These are phyloP conservation scores for Bursaphelenchus mucronatus DNA, from an alignment of 1,140 invertebrate species.

Conservation along the genomic window DNA sequence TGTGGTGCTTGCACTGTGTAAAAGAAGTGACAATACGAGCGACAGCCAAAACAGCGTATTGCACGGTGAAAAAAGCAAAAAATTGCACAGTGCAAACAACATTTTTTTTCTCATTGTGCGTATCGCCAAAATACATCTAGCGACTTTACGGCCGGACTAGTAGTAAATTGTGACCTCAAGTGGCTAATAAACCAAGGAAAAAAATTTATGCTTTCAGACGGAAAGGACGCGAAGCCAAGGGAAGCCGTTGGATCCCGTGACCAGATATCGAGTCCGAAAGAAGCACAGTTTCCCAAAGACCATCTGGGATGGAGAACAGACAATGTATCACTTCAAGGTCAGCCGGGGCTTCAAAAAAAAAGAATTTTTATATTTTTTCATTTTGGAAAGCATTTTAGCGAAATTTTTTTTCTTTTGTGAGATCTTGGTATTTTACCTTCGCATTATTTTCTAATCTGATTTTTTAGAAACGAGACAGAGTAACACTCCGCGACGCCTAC, in stretches of 20 bases:
- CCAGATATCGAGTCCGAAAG: slow-evolving; percentile 88
- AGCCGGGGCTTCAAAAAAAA: neutral
- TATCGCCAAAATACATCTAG: too few species aligned
- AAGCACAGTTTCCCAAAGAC: slow-evolving; percentile 93
- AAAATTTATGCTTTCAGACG: too few species aligned
- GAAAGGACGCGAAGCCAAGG: slow-evolving; percentile 80
- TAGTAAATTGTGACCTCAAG: too few species aligned
- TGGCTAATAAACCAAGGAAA: too few species aligned
- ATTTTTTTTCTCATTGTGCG: neutral
- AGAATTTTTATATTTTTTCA: slow-evolving; percentile 63
- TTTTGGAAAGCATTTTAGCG: slow-evolving; percentile 97
- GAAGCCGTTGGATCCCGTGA: slow-evolving; percentile 74
- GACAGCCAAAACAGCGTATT: too few species aligned
- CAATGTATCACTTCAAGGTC: neutral
- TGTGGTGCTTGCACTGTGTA: too few species aligned
- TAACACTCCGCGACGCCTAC: slow-evolving; percentile 68
- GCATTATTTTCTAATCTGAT: neutral
- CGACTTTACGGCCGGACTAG: too few species aligned
- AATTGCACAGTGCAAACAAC: neutral
- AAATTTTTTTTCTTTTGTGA: slow-evolving; percentile 65
- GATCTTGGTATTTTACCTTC: neutral
- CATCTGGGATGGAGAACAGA: slow-evolving; percentile 99
- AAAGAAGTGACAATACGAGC: too few species aligned
- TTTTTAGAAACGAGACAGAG: slow-evolving; percentile 34
- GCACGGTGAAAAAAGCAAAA: too few species aligned